A percentile compares a stretch with the other conserved stretches of the same genome.
Conservation (phyloP, 2,797 vertebrate species). For the Echeneis naucrates region DNA sequence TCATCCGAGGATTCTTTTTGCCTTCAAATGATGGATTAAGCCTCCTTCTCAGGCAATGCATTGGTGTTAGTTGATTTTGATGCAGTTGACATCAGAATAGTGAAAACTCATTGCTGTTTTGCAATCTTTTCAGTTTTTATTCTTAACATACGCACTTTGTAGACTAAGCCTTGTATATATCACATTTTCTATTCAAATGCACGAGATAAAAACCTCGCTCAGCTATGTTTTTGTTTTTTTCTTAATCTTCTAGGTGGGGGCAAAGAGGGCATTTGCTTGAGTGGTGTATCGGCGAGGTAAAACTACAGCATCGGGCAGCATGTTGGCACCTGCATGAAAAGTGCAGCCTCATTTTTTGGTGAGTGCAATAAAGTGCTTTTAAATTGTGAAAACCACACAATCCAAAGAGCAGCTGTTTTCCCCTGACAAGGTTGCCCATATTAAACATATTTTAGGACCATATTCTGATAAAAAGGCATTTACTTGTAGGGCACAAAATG, state of each 20-base stretch:
- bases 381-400: background rate
- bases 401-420: conserved; percentile 13
- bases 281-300: conserved; percentile 73
- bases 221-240: conserved; percentile 67
- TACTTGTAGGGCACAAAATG: background rate
- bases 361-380: conserved; percentile 67
- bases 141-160: background rate
- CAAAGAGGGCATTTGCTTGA: conserved; percentile 57
- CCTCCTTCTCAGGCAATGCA: conserved; percentile 13
- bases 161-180: background rate
- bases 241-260: conserved; percentile 75
- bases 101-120: background rate
- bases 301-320: conserved; percentile 79
- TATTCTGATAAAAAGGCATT: no score
- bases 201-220: conserved; percentile 32
- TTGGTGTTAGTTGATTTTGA: conserved; percentile 16
- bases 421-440: conserved; percentile 15
- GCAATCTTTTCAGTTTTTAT: background rate
- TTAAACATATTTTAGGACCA: conserved; percentile 11
- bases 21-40: conserved; percentile 33
- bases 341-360: conserved; percentile 88
- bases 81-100: conserved; percentile 5
- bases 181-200: background rate
- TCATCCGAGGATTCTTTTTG: conserved; percentile 16
- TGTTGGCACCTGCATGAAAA: conserved; percentile 86